phyloP scores from a whole-genome alignment of 2,888 invertebrate genomes.

The Helicoverpa assulta region DNA sequence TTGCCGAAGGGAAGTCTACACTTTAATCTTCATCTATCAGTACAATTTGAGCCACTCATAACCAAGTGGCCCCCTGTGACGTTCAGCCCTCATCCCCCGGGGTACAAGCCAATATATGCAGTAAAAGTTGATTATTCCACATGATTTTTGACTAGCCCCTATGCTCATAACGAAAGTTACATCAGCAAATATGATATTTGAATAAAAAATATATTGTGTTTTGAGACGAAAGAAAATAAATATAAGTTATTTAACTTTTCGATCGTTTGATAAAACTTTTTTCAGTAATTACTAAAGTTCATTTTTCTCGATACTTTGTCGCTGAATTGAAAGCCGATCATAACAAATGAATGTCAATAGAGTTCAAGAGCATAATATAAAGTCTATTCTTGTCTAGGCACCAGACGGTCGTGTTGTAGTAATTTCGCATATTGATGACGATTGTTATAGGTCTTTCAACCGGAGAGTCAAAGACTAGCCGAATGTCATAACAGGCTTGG shows the following conservation, averaged over 20 bases:
- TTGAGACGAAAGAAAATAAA: not conserved
- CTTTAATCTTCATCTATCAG: constrained; percentile 59
- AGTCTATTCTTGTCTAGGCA: not conserved
- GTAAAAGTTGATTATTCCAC: constrained; percentile 80
- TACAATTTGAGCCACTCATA: constrained; percentile 66
- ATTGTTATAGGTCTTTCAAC: constrained; percentile 46
- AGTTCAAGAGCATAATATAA: not conserved
- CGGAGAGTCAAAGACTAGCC: constrained; percentile 34
- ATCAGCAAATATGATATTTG: constrained; percentile 55
- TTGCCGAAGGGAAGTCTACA: constrained; percentile 48
- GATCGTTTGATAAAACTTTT: not conserved
- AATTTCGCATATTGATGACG: constrained; percentile 24
- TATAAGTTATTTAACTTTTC: not conserved
- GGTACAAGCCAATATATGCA: constrained; percentile 75
- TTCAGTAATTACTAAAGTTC: not conserved
- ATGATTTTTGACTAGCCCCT: constrained; percentile 76
- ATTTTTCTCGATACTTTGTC: not conserved
- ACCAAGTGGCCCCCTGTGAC: constrained; percentile 69
- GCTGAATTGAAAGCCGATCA: not conserved
- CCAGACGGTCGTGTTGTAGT: constrained; percentile 10
- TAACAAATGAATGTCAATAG: not conserved
- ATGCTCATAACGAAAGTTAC: constrained; percentile 55
- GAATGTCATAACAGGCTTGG: constrained; percentile 41
- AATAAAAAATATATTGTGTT: constrained; percentile 29
- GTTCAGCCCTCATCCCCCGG: constrained; percentile 56